Conservation (phyloP, 2,113 vertebrate genomes). For the Phoenicopterus ruber region DNA sequence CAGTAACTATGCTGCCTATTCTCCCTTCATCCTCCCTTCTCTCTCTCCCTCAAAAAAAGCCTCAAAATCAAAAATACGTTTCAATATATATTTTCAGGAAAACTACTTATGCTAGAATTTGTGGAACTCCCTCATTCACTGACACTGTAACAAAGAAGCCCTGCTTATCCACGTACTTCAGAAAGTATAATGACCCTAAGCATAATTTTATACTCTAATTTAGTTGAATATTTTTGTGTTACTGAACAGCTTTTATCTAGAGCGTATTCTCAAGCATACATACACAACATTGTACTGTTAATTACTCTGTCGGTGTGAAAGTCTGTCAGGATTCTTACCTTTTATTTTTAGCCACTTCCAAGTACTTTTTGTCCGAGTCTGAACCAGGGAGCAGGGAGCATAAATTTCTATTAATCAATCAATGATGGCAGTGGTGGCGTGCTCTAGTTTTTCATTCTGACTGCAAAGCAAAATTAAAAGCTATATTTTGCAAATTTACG, state of each 20-base stretch:
- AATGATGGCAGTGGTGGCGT: constrained; percentile 20
- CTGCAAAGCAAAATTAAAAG: constrained; percentile 65
- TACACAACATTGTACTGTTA: background rate
- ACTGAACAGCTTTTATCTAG: background rate
- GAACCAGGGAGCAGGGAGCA: background rate
- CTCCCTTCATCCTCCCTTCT: background rate
- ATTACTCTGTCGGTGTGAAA: background rate
- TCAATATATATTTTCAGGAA: background rate
- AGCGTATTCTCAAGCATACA: background rate
- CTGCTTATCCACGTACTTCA: background rate
- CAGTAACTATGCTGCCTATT: background rate
- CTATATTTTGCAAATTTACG: constrained; percentile 59
- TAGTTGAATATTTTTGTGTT: background rate
- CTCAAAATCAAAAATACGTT: background rate
- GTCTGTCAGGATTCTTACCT: constrained; percentile 5
- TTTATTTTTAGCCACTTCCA: constrained; percentile 27
- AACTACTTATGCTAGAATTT: background rate
- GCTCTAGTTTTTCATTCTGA: constrained; percentile 56
- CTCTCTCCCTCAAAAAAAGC: background rate
- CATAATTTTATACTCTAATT: background rate
- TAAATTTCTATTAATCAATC: constrained; percentile 60
- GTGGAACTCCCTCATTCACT: background rate
- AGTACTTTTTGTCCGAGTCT: constrained; percentile 22
- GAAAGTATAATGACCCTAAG: background rate
- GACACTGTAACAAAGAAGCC: background rate